Evolutionary conservation across 2,888 invertebrate genomes (phyloP).

Genomic region (Drosophila acutilabella): DNA sequence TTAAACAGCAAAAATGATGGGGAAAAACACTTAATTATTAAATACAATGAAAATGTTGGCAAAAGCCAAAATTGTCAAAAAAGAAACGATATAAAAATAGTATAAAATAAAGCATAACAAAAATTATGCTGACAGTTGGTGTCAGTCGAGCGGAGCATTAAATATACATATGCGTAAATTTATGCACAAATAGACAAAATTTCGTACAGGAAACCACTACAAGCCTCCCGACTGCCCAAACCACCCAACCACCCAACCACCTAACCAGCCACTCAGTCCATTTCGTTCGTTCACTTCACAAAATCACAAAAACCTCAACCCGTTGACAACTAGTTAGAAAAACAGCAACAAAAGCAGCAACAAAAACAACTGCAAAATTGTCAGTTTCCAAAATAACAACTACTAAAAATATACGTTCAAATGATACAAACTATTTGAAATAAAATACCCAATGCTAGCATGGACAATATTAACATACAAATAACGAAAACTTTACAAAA

Average conservation of each 20-base stretch:
- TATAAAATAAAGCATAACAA: not conserved
- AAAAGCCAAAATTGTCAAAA: conserved; percentile 46
- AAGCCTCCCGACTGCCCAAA: not conserved
- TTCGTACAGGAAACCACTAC: conserved; percentile 9
- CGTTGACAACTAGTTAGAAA: conserved; percentile 25
- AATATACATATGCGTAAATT: conserved; percentile 76
- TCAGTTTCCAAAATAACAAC: conserved; percentile 12
- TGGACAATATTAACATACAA: conserved; percentile 17
- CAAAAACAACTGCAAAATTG: conserved; percentile 18
- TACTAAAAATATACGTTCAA: conserved; percentile 61
- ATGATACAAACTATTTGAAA: conserved; percentile 65
- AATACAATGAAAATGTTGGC: conserved; percentile 45
- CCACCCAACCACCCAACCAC: conserved; percentile 18
- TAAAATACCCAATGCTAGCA: conserved; percentile 8
- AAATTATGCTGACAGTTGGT: conserved; percentile 80
- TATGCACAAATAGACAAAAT: conserved; percentile 69
- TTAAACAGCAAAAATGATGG: conserved; percentile 16
- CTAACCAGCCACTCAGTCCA: conserved; percentile 23
- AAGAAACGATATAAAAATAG: not conserved
- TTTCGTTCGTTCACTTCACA: conserved; percentile 72
- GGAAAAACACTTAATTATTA: conserved; percentile 33
- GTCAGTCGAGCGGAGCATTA: conserved; percentile 74
- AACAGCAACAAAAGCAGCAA: conserved; percentile 26
- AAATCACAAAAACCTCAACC: conserved; percentile 69
- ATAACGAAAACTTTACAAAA: conserved; percentile 50